Conservation (phyloP, 2,888 invertebrate genomes). For the Agonopterix subpropinquella region DNA sequence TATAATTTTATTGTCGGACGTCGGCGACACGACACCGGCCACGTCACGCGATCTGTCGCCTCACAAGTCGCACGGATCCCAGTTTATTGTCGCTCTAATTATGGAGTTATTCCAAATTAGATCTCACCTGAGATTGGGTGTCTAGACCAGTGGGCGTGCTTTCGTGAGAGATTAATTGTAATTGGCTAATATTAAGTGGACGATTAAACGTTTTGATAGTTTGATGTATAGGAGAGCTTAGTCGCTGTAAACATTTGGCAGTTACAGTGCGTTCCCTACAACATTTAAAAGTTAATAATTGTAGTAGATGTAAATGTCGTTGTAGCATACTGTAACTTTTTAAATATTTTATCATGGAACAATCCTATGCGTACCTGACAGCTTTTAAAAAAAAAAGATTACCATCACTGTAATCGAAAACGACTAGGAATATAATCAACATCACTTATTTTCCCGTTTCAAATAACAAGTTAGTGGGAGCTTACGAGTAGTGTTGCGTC, state of each 20-base stretch:
- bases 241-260: not conserved
- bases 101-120: slow-evolving; percentile 56
- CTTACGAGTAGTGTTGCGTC: too few relatives aligned
- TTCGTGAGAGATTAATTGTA: slow-evolving; percentile 68
- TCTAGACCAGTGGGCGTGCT: slow-evolving; percentile 38
- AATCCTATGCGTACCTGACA: too few relatives aligned
- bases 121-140: slow-evolving; percentile 58
- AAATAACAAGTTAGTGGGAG: too few relatives aligned
- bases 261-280: too few relatives aligned
- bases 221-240: slow-evolving; percentile 2
- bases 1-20: slow-evolving; percentile 75
- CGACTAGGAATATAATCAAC: too few relatives aligned
- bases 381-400: too few relatives aligned
- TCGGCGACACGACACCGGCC: slow-evolving; percentile 60
- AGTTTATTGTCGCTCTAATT: slow-evolving; percentile 64
- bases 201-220: slow-evolving; percentile 58
- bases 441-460: too few relatives aligned
- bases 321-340: too few relatives aligned
- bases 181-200: slow-evolving; percentile 54
- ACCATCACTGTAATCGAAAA: too few relatives aligned
- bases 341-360: too few relatives aligned
- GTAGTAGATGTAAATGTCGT: too few relatives aligned
- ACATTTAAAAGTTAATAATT: too few relatives aligned
- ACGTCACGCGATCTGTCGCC: slow-evolving; percentile 57
- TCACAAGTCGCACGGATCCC: slow-evolving; percentile 54